Percentiles rank a stretch among this genome's conserved stretches.
These are phyloP conservation scores for Triplophysa dalaica DNA, from an alignment of 2,113 vertebrate species.

Conservation along the genomic window DNA sequence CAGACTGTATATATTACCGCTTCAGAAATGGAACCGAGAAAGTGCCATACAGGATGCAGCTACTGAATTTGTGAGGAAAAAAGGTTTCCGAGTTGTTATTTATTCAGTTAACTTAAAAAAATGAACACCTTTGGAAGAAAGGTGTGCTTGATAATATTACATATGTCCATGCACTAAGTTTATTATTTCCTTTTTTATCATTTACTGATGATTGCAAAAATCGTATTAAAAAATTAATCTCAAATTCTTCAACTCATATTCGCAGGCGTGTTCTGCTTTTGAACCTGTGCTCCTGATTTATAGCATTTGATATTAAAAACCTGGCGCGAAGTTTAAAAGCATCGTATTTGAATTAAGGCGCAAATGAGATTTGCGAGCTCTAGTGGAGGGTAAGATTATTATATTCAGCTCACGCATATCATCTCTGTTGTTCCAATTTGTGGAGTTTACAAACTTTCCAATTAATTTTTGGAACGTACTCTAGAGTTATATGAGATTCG, in stretches of 20 bases:
- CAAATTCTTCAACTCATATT: slow-evolving; percentile 44
- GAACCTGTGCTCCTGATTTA: background rate
- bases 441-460: background rate
- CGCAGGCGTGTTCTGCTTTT: slow-evolving; percentile 32
- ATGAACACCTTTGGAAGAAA: too few relatives aligned
- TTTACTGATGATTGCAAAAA: too few relatives aligned
- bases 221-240: too few relatives aligned
- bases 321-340: background rate
- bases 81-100: slow-evolving; percentile 3
- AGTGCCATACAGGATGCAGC: slow-evolving; percentile 62
- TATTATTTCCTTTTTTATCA: too few relatives aligned
- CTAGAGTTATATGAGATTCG: background rate
- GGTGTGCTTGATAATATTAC: too few relatives aligned
- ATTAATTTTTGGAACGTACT: background rate
- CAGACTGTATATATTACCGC: slow-evolving; percentile 22
- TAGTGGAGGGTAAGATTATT: background rate
- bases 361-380: background rate
- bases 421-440: background rate
- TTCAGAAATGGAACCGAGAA: slow-evolving; percentile 61
- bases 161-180: too few relatives aligned
- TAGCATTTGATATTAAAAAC: background rate
- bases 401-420: background rate
- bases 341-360: background rate
- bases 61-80: slow-evolving; percentile 39
- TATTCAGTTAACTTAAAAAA: too few relatives aligned